phyloP scores from a whole-genome alignment of 2,113 vertebrate species.

The Solea solea region DNA sequence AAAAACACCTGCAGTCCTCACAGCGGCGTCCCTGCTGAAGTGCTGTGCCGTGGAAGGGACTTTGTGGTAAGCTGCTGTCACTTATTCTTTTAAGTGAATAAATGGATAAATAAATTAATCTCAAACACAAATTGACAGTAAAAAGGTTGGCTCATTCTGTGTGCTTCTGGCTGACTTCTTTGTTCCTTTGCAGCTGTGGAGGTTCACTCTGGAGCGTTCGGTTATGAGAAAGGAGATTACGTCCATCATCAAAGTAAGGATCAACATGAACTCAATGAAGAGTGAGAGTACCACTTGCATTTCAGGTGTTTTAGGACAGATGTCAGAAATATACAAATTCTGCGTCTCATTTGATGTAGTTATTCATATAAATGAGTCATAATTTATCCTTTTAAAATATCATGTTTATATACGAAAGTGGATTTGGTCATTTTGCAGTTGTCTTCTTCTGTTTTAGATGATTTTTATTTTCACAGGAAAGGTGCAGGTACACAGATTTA shows the following conservation, averaged over 20 bases:
- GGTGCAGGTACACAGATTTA: not conserved
- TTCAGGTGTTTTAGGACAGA: no score
- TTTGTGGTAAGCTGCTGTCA: conserved; percentile 89
- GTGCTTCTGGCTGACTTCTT: not conserved
- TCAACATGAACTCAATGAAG: no score
- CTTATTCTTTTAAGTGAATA: not conserved
- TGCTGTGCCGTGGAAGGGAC: conserved; percentile 94
- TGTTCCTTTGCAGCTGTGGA: conserved; percentile 89
- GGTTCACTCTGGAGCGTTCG: conserved; percentile 93
- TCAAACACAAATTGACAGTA: no score
- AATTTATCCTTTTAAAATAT: no score
- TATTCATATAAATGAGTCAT: no score
- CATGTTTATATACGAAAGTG: no score
- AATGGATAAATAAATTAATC: no score
- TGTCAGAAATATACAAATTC: no score
- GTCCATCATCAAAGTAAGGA: conserved; percentile 90
- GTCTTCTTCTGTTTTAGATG: no score
- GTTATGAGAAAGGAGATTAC: conserved; percentile 93
- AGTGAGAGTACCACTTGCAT: not conserved
- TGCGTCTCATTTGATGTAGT: no score
- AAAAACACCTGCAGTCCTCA: conserved; percentile 95
- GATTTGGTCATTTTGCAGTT: no score
- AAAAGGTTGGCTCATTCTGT: not conserved
- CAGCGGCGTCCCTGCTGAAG: conserved; percentile 94
- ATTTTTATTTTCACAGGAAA: not conserved